Conservation (phyloP, 2,113 vertebrate species). For the Desmodus rotundus region DNA sequence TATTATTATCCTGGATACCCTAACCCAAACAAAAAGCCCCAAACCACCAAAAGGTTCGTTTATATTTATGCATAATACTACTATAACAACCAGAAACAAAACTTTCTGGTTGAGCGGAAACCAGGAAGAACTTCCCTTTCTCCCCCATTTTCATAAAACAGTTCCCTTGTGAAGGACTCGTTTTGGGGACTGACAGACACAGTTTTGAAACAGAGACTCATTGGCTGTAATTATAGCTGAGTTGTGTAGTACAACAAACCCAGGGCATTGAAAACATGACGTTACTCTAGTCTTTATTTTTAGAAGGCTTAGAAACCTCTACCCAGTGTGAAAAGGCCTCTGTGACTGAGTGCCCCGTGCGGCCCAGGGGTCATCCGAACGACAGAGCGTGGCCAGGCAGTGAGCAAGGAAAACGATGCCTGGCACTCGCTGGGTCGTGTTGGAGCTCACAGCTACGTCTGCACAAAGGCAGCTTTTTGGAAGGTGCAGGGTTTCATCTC, state of each 20-base stretch:
- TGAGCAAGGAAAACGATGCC: background rate
- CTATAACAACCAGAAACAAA: background rate
- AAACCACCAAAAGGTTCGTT: background rate
- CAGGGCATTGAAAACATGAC: background rate
- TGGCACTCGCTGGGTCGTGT: background rate
- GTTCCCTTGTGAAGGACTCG: slow-evolving; percentile 29
- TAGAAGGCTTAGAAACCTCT: slow-evolving; percentile 41
- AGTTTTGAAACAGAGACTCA: slow-evolving; percentile 40
- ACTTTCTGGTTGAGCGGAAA: background rate
- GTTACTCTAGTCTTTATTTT: slow-evolving; percentile 36
- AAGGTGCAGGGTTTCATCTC: background rate
- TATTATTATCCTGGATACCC: background rate
- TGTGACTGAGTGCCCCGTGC: background rate
- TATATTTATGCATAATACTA: background rate
- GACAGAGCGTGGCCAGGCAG: background rate
- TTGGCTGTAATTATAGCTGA: slow-evolving; percentile 35
- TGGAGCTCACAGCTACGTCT: background rate
- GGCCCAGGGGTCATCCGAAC: background rate
- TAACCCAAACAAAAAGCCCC: background rate
- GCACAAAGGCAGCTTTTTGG: background rate
- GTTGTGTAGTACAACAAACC: slow-evolving; percentile 7
- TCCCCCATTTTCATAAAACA: background rate
- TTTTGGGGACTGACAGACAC: background rate
- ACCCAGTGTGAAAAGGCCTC: background rate
- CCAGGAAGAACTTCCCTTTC: background rate